Evolutionary conservation across 1,140 invertebrate species (phyloP).

Genomic region (Campoletis sonorensis): DNA sequence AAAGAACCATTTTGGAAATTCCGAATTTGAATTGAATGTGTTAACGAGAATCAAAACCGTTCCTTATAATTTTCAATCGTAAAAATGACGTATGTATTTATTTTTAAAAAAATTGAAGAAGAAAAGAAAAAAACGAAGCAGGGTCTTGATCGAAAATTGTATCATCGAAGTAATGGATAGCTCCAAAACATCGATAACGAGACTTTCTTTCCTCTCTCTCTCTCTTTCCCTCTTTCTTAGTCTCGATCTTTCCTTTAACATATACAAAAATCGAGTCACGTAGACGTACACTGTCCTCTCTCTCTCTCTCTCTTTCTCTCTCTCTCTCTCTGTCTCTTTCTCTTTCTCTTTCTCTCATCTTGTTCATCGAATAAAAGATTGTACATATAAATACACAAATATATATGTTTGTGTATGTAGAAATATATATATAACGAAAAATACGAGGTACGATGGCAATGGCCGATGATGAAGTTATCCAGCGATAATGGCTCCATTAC

Average conservation of each 20-base stretch:
- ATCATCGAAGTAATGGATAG: constrained; percentile 29
- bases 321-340: not conserved
- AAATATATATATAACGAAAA: constrained; percentile 33
- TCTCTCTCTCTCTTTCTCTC: not conserved
- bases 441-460: constrained; percentile 62
- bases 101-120: not conserved
- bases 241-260: not conserved
- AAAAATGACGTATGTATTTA: not conserved
- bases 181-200: constrained; percentile 30
- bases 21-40: not conserved
- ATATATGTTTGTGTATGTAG: no score
- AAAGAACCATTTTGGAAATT: not conserved
- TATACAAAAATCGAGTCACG: constrained; percentile 26
- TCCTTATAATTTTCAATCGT: constrained; percentile 32
- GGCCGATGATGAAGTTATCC: constrained; percentile 76
- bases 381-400: no score
- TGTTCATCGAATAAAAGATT: constrained; percentile 7
- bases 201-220: constrained; percentile 1
- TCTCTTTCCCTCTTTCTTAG: not conserved
- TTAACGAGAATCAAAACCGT: constrained; percentile 34
- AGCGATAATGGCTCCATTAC: constrained; percentile 77
- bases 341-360: not conserved
- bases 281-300: constrained; percentile 16
- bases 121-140: not conserved
- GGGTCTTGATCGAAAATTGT: not conserved